A percentile compares a stretch with the other conserved stretches of the same genome.
These are phyloP conservation scores for Globicephala melas DNA, from an alignment of 2,113 vertebrate species.

Conservation along the genomic window DNA sequence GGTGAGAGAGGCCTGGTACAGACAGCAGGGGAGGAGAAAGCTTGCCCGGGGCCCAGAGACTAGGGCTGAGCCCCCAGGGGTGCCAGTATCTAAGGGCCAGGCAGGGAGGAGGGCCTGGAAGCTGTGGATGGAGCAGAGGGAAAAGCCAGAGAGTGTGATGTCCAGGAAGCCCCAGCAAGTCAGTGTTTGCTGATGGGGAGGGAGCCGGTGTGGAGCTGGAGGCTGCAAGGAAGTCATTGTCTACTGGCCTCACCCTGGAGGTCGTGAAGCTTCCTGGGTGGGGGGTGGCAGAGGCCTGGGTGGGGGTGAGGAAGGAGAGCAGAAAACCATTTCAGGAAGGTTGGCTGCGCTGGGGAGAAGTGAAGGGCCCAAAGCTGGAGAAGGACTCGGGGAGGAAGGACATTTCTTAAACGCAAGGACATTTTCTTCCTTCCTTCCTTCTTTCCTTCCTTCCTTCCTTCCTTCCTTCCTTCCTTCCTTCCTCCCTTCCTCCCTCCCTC, in stretches of 20 bases:
- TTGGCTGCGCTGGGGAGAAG: not conserved
- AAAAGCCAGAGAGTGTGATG: not conserved
- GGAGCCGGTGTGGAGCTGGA: not conserved
- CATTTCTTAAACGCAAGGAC: not conserved
- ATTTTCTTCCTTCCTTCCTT: not conserved
- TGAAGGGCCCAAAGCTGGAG: not conserved
- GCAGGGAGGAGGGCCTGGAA: not conserved
- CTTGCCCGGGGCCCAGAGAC: not conserved
- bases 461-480: accelerated
- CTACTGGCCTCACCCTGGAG: not conserved
- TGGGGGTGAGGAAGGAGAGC: not conserved
- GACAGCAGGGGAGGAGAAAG: not conserved
- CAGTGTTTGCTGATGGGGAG: not conserved
- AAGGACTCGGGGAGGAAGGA: not conserved
- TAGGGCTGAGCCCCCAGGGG: not conserved
- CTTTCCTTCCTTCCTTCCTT: too few species aligned
- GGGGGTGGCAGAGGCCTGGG: not conserved
- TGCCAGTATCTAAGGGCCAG: not conserved
- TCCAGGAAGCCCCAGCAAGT: not conserved
- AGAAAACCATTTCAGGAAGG: not conserved
- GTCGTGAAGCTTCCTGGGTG: accelerated
- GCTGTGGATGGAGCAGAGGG: not conserved
- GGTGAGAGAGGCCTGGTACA: not conserved
- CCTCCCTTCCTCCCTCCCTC: too few species aligned
- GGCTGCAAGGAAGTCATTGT: not conserved